Evolutionary conservation across 2,797 vertebrate genomes (phyloP).

Genomic region (Girardinus metallicus): DNA sequence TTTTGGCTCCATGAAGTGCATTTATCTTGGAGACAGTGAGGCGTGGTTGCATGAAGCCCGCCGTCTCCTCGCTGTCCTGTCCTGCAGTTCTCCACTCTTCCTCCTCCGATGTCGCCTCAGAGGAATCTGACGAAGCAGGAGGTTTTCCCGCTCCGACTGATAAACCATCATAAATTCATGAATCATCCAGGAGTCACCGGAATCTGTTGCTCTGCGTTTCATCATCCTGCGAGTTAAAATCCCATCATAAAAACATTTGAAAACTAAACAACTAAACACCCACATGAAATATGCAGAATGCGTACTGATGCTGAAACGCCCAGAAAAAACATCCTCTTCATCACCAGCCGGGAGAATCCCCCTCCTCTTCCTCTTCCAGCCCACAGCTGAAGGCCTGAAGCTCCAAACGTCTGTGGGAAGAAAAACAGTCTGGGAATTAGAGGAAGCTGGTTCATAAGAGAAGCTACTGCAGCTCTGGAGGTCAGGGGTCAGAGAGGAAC

Average conservation of each 20-base stretch:
- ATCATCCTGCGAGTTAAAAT: slow-evolving; percentile 14
- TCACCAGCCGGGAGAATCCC: background rate
- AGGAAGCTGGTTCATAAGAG: background rate
- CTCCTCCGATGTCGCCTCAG: background rate
- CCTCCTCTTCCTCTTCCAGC: background rate
- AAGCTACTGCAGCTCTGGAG: background rate
- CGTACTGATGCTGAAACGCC: slow-evolving; percentile 41
- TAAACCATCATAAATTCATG: background rate
- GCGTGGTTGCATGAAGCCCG: background rate
- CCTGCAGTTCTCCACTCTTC: background rate
- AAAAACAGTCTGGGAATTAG: background rate
- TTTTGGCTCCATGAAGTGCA: background rate
- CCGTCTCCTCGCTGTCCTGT: background rate
- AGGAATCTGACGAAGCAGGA: background rate
- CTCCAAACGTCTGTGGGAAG: background rate
- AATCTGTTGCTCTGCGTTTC: background rate
- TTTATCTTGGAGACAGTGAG: background rate
- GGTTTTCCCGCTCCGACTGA: background rate
- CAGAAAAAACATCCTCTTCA: slow-evolving; percentile 58
- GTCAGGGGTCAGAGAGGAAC: background rate
- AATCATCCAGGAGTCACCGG: background rate
- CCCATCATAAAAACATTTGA: slow-evolving; percentile 13
- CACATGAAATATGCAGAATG: slow-evolving; percentile 16
- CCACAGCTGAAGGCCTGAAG: background rate
- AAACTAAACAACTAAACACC: slow-evolving; percentile 26